Evolutionary conservation across 2,797 vertebrate genomes (phyloP).

Genomic region (Eulemur mongoz): DNA sequence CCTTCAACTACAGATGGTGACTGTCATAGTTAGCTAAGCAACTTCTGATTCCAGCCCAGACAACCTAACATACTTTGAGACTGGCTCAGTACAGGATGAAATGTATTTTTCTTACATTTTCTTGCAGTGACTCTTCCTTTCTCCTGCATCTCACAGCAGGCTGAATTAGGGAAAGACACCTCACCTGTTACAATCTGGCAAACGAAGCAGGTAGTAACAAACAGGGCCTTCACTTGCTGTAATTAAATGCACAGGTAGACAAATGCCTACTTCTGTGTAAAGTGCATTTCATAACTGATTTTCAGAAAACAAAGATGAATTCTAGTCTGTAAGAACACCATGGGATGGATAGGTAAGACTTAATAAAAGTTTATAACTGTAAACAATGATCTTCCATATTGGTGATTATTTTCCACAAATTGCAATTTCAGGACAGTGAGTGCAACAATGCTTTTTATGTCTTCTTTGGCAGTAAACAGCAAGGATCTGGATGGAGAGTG

Average conservation of each 20-base stretch:
- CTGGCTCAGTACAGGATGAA: constrained; percentile 62
- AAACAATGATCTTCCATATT: constrained; percentile 83
- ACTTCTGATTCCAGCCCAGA: constrained; percentile 56
- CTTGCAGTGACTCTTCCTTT: constrained; percentile 30
- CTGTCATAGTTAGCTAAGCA: constrained; percentile 30
- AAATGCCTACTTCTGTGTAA: constrained; percentile 52
- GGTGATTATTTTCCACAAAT: constrained; percentile 77
- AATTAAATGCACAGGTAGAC: constrained; percentile 56
- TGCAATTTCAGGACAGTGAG: constrained; percentile 80
- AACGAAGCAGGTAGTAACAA: constrained; percentile 56
- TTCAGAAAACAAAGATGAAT: constrained; percentile 74
- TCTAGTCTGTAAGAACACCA: constrained; percentile 73
- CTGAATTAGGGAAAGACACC: constrained; percentile 68
- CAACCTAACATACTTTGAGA: constrained; percentile 40
- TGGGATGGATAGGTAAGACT: constrained; percentile 68
- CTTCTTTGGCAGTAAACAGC: constrained; percentile 87
- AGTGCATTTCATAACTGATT: constrained; percentile 63
- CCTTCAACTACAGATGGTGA: constrained; percentile 50
- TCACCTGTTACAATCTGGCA: constrained; percentile 53
- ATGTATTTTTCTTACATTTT: constrained; percentile 63
- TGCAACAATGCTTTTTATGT: constrained; percentile 75
- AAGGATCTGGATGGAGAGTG: constrained; percentile 69
- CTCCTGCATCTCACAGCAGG: constrained; percentile 36
- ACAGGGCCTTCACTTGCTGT: constrained; percentile 65
- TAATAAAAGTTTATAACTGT: constrained; percentile 80